phyloP scores from a whole-genome alignment of 2,888 invertebrate genomes.

The Operophtera brumata region DNA sequence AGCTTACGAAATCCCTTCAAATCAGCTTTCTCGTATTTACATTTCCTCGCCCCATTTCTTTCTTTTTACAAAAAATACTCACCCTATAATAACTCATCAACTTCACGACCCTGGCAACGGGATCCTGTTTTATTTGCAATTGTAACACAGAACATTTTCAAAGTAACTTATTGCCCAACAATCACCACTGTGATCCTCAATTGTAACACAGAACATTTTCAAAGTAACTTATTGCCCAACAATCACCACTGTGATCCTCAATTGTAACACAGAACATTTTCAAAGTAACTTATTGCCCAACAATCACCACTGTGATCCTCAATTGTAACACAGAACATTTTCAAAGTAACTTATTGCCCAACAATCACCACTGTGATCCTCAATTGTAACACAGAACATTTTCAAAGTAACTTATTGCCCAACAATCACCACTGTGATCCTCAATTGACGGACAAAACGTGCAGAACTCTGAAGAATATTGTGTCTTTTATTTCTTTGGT shows the following conservation, averaged over 20 bases:
- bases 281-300: not conserved
- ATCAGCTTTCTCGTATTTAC: slow-evolving; percentile 3
- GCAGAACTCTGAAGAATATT: too few species aligned
- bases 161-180: not conserved
- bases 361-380: too few species aligned
- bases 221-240: not conserved
- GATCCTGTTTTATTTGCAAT: slow-evolving; percentile 1
- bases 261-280: not conserved
- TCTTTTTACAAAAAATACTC: not conserved
- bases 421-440: not conserved
- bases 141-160: not conserved
- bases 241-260: too few species aligned
- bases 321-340: not conserved
- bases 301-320: too few species aligned
- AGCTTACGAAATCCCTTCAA: slow-evolving; percentile 3
- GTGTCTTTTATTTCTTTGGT: too few species aligned
- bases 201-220: not conserved
- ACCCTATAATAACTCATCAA: not conserved
- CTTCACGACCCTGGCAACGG: not conserved
- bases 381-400: not conserved
- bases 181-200: too few species aligned
- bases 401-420: not conserved
- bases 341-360: not conserved
- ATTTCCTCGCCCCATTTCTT: slow-evolving; percentile 3
- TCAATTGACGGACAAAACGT: too few species aligned